Conservation (phyloP, 2,113 vertebrate species). For the Oryzias javanicus region DNA sequence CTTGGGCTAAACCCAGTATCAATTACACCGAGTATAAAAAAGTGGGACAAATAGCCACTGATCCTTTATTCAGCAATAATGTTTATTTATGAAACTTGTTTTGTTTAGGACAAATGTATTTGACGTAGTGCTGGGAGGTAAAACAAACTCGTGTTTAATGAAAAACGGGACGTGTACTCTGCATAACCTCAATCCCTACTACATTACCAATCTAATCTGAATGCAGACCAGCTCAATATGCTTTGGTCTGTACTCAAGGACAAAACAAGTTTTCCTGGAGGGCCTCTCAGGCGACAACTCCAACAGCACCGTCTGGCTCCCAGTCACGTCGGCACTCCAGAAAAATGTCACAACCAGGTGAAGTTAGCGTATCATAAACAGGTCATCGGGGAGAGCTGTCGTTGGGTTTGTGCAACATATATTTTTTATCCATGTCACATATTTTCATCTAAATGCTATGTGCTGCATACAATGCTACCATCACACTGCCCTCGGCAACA, state of each 20-base stretch:
- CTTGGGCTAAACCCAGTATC: constrained; percentile 63
- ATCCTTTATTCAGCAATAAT: constrained; percentile 41
- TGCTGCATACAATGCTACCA: background rate
- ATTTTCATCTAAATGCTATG: background rate
- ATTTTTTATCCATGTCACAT: background rate
- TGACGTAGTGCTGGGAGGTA: no score
- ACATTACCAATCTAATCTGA: constrained; percentile 51
- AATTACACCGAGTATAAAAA: constrained; percentile 63
- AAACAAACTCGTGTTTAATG: background rate
- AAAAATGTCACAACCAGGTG: constrained; percentile 30
- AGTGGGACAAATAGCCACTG: constrained; percentile 51
- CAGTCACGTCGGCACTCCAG: constrained; percentile 39
- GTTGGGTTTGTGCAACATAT: background rate
- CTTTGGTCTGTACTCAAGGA: constrained; percentile 39
- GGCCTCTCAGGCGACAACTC: constrained; percentile 49
- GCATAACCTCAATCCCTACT: constrained; percentile 38
- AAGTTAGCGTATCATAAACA: constrained; percentile 33
- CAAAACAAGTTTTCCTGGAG: constrained; percentile 52
- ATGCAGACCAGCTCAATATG: constrained; percentile 46
- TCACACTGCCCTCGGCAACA: no score
- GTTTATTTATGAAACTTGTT: constrained; percentile 28
- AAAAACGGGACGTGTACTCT: background rate
- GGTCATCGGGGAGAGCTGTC: background rate
- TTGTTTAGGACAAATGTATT: constrained; percentile 6
- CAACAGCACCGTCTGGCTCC: constrained; percentile 38